Evolutionary conservation across 2,888 invertebrate genomes (phyloP).

Genomic region (Ormyrus thymus): DNA sequence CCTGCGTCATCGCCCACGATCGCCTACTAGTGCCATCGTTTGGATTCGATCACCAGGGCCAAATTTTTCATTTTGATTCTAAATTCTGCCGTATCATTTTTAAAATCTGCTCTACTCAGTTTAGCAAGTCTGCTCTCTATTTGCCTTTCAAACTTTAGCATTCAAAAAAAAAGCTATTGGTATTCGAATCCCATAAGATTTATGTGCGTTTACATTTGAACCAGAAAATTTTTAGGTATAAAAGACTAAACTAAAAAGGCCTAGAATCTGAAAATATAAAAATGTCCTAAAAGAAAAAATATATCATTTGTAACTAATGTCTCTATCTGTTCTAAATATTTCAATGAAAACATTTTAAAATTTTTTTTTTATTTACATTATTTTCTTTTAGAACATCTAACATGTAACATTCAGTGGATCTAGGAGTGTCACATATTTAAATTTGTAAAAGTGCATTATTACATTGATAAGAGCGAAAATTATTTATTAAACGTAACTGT

Average conservation of each 20-base stretch:
- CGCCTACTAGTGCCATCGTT: constrained; percentile 51
- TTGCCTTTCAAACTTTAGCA: constrained; percentile 44
- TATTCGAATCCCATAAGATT: constrained; percentile 17
- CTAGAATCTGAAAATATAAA: constrained; percentile 18
- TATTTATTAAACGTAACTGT: neutral
- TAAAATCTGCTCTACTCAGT: constrained; percentile 47
- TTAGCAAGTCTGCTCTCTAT: constrained; percentile 54
- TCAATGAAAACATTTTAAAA: neutral
- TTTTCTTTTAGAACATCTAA: constrained; percentile 5
- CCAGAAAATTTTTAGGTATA: constrained; percentile 5
- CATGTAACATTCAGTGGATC: constrained; percentile 2
- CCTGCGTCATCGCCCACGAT: constrained; percentile 53
- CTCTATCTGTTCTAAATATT: no score
- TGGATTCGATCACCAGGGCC: constrained; percentile 52
- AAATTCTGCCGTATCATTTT: neutral
- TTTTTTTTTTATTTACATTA: neutral
- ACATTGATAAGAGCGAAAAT: constrained; percentile 26
- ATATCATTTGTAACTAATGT: neutral
- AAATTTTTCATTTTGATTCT: constrained; percentile 38
- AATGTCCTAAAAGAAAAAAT: constrained; percentile 14
- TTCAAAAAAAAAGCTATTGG: constrained; percentile 29
- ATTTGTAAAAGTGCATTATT: constrained; percentile 24
- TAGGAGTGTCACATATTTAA: constrained; percentile 23
- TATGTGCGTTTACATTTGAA: neutral
- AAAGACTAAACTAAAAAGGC: neutral